Percentiles rank a stretch among this genome's conserved stretches.
These are phyloP conservation scores for Haliclona indistincta DNA, from an alignment of 37 sponge, comb jelly and placozoan genomes.

Conservation along the genomic window DNA sequence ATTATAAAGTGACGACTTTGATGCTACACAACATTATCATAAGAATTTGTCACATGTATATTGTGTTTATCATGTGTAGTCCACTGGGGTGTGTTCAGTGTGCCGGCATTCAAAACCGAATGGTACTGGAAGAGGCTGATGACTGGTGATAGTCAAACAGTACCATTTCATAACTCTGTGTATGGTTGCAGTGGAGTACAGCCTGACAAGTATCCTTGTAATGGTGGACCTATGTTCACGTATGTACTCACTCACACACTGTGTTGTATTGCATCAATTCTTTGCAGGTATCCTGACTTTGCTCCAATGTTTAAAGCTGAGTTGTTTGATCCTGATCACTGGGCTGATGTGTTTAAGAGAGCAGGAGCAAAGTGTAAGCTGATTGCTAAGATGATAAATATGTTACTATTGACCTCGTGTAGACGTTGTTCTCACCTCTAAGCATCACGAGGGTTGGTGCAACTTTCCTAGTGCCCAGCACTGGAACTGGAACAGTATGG, in stretches of 20 bases:
- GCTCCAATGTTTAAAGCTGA: constrained; percentile 69
- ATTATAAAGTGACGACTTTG: not conserved
- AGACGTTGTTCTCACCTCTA: constrained; percentile 82
- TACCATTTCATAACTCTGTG: constrained; percentile 68
- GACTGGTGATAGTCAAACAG: constrained; percentile 38
- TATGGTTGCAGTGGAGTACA: constrained; percentile 74
- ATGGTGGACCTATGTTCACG: constrained; percentile 46
- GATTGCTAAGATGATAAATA: not conserved
- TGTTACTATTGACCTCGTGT: not conserved
- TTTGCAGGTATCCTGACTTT: constrained; percentile 7
- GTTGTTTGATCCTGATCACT: constrained; percentile 70
- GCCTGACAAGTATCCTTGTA: constrained; percentile 67
- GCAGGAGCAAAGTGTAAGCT: constrained; percentile 81
- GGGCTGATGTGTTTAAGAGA: constrained; percentile 73
- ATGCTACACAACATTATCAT: not conserved
- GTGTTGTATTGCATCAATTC: too few relatives aligned
- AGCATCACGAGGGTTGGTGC: constrained; percentile 89
- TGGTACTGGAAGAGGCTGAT: constrained; percentile 78
- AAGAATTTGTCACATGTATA: not conserved
- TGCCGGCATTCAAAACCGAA: constrained; percentile 63
- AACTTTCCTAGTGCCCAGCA: constrained; percentile 67
- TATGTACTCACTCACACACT: not conserved
- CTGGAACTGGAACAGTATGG: constrained; percentile 87
- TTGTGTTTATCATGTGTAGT: constrained; percentile 23
- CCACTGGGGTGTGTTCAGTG: constrained; percentile 79